Percentiles rank a stretch among this genome's conserved stretches.
These are phyloP conservation scores for Steinernema hermaphroditum DNA, from an alignment of 2,888 invertebrate genomes.

Conservation along the genomic window DNA sequence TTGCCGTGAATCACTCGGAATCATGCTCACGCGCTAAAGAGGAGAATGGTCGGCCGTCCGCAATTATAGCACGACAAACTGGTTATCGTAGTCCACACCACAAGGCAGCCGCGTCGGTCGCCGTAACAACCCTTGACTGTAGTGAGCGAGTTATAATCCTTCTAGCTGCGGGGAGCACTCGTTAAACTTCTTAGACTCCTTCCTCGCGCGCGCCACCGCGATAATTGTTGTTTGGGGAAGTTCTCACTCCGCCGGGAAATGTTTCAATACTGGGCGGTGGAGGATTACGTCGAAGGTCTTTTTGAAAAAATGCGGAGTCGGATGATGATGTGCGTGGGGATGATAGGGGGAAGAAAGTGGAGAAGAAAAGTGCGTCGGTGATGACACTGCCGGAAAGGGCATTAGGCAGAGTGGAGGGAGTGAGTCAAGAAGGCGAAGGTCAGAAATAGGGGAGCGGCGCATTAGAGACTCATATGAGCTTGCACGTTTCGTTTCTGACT, in stretches of 20 bases:
- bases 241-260: neutral
- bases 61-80: neutral
- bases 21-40: no score
- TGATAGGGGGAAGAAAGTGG: no score
- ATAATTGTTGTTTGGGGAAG: constrained; percentile 20
- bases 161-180: constrained; percentile 20
- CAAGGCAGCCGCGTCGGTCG: neutral
- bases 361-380: no score
- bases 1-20: no score
- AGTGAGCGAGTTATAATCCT: constrained; percentile 13
- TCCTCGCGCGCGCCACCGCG: neutral
- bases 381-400: no score
- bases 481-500: no score
- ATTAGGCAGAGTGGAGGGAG: no score
- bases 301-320: constrained; percentile 7
- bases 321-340: no score
- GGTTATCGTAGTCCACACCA: constrained; percentile 19
- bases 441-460: no score
- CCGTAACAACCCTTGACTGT: constrained; percentile 22
- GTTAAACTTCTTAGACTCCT: constrained; percentile 20
- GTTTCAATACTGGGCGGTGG: neutral
- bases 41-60: no score
- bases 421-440: no score
- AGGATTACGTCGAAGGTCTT: constrained; percentile 1
- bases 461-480: no score